Percentiles rank a stretch among this genome's conserved stretches.
These are phyloP conservation scores for Semotilus atromaculatus DNA, from an alignment of 2,797 vertebrate genomes.

Conservation along the genomic window DNA sequence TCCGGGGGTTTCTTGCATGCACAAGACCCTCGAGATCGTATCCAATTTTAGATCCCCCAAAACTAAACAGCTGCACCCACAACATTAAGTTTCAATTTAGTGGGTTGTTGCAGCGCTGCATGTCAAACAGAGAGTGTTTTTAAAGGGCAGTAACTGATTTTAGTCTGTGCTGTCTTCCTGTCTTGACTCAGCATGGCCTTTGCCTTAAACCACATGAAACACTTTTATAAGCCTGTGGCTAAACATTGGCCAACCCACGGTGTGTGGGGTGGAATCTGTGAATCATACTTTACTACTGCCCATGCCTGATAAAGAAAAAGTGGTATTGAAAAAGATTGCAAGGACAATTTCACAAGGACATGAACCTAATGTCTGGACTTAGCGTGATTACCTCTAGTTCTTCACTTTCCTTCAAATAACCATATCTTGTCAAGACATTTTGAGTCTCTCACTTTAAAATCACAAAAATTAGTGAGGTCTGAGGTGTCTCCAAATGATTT, in stretches of 20 bases:
- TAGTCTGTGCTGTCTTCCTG: constrained; percentile 65
- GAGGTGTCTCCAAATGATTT: not conserved
- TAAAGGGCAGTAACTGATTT: constrained; percentile 68
- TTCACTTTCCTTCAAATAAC: constrained; percentile 3
- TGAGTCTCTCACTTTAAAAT: not conserved
- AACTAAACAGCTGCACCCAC: constrained; percentile 69
- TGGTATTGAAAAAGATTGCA: constrained; percentile 9
- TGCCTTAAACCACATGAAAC: constrained; percentile 74
- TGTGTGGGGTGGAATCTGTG: constrained; percentile 73
- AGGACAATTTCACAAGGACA: constrained; percentile 13
- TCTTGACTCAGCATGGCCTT: constrained; percentile 74
- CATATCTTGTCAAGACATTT: not conserved
- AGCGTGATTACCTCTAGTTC: not conserved
- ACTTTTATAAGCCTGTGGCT: constrained; percentile 69
- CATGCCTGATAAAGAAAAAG: constrained; percentile 34
- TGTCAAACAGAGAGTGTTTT: constrained; percentile 59
- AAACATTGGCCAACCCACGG: constrained; percentile 74
- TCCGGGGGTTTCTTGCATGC: constrained; percentile 3
- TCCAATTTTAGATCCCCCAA: constrained; percentile 68
- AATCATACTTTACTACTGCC: constrained; percentile 67
- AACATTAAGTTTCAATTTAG: constrained; percentile 53
- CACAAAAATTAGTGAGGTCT: not conserved
- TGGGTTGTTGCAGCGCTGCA: constrained; percentile 66
- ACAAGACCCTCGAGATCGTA: constrained; percentile 55
- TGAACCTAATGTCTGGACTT: not conserved